These are phyloP conservation scores for Cacoxenus indagator DNA, from an alignment of 2,888 invertebrate genomes.

Conservation along the genomic window DNA sequence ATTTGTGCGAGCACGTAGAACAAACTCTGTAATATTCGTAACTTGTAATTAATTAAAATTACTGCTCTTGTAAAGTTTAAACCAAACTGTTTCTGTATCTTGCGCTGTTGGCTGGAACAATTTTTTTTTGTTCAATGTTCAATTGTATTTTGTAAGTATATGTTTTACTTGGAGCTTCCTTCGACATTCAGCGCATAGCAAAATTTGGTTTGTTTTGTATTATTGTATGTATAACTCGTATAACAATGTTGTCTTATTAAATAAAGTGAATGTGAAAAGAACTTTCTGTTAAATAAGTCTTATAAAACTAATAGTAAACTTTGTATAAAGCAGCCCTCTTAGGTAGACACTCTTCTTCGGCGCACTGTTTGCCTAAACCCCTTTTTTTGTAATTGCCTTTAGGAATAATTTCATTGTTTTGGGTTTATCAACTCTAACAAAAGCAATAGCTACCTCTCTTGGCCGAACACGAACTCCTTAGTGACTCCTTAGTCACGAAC, in stretches of 20 bases:
- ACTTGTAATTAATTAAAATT: slow-evolving; percentile 27
- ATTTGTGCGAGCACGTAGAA: slow-evolving; percentile 23
- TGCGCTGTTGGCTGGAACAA: background rate
- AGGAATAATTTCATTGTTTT: no score
- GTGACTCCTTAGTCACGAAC: no score
- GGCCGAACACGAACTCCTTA: no score
- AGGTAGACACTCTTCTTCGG: no score
- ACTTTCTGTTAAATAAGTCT: background rate
- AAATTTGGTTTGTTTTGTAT: background rate
- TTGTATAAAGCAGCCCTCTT: no score
- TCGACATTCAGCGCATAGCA: background rate
- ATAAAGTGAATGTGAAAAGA: background rate
- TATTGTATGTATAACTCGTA: background rate
- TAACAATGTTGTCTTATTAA: background rate
- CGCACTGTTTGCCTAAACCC: no score
- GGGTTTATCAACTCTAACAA: no score
- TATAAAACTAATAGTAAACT: background rate
- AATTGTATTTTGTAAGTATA: background rate
- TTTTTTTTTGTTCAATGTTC: background rate
- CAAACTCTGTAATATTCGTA: slow-evolving; percentile 28
- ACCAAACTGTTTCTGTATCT: slow-evolving; percentile 1
- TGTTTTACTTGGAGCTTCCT: no score
- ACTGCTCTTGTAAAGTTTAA: slow-evolving; percentile 10
- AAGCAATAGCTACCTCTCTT: no score
- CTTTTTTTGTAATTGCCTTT: no score